Evolutionary conservation across 2,797 vertebrate species (phyloP).

Genomic region (Premnoplex brunnescens): DNA sequence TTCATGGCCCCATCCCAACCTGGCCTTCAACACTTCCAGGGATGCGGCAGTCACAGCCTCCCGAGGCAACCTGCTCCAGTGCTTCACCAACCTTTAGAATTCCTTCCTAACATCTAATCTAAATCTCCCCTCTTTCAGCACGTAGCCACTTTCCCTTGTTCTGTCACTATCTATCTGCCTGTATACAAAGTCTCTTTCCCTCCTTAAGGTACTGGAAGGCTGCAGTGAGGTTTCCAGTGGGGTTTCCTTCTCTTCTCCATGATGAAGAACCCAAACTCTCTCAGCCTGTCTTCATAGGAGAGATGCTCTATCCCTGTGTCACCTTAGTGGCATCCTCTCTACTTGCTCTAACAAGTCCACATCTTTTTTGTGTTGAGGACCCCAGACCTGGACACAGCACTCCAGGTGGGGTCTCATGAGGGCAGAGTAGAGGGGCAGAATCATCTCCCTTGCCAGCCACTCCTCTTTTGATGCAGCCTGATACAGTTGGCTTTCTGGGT

Average conservation of each 20-base stretch:
- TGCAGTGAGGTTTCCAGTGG: background rate
- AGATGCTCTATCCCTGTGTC: background rate
- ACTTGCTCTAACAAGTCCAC: background rate
- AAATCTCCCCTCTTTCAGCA: background rate
- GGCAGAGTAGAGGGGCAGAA: background rate
- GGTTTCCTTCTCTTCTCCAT: background rate
- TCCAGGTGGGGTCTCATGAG: background rate
- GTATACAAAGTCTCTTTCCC: background rate
- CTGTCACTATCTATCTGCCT: background rate
- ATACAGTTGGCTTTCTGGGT: background rate
- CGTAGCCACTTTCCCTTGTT: background rate
- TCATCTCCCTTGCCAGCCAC: accelerated
- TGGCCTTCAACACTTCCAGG: background rate
- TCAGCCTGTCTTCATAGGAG: background rate
- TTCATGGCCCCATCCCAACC: background rate
- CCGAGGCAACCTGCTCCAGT: background rate
- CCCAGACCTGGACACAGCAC: background rate
- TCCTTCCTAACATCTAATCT: background rate
- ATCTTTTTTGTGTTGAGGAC: background rate
- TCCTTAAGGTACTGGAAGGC: background rate
- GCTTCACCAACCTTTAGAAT: background rate
- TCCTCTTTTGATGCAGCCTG: background rate
- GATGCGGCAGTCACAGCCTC: background rate
- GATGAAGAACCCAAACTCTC: background rate
- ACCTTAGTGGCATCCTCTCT: background rate